Percentiles rank a stretch among this genome's conserved stretches.
These are phyloP conservation scores for Hetaerina americana DNA, from an alignment of 1,140 invertebrate genomes.

Conservation along the genomic window DNA sequence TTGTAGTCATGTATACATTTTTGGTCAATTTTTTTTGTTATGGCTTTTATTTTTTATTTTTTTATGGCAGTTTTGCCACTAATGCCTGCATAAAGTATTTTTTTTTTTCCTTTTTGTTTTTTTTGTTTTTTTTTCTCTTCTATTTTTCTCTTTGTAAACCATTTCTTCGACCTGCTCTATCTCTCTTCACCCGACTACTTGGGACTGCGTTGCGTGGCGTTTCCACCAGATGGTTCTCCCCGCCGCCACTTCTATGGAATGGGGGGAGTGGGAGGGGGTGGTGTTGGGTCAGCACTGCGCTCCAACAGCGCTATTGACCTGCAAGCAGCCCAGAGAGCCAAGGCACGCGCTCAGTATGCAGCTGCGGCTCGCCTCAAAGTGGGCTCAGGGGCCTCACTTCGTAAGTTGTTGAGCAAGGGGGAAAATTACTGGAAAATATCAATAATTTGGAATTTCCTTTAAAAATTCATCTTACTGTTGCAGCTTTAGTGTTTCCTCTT, in stretches of 20 bases:
- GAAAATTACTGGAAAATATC: no score
- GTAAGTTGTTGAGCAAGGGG: no score
- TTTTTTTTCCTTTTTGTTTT: not conserved
- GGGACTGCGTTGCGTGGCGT: no score
- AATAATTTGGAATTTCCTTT: no score
- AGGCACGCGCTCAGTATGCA: constrained; percentile 64
- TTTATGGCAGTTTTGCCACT: no score
- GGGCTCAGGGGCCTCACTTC: constrained; percentile 52
- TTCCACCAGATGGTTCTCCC: not conserved
- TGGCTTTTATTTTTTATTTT: no score
- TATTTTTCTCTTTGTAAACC: not conserved
- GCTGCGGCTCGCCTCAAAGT: constrained; percentile 59
- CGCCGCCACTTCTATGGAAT: not conserved
- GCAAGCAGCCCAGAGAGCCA: constrained; percentile 72
- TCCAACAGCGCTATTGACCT: constrained; percentile 90
- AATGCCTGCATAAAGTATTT: not conserved
- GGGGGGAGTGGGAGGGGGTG: not conserved
- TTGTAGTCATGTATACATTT: no score
- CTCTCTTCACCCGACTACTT: not conserved
- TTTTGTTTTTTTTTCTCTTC: not conserved
- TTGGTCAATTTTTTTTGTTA: no score
- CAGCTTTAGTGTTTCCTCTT: no score
- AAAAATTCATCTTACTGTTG: no score
- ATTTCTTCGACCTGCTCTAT: not conserved
- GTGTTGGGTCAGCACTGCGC: constrained; percentile 36